A percentile compares a stretch with the other conserved stretches of the same genome.
These are phyloP conservation scores for Capricornis sumatraensis DNA, from an alignment of 2,113 vertebrate species.

Conservation along the genomic window DNA sequence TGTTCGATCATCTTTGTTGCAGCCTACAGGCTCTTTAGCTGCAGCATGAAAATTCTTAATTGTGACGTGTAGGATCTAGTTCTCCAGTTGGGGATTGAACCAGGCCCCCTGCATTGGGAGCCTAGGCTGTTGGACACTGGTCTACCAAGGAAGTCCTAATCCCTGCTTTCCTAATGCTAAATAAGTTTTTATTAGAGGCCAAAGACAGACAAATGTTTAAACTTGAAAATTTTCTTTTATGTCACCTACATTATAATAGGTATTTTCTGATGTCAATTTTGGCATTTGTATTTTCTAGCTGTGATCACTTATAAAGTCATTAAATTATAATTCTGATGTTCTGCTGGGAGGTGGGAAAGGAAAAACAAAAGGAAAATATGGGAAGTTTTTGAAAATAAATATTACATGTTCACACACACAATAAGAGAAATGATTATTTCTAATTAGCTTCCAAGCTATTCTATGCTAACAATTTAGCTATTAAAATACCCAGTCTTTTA, in stretches of 20 bases:
- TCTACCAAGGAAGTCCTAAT: neutral
- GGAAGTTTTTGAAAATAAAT: neutral
- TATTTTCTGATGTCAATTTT: neutral
- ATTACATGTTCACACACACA: neutral
- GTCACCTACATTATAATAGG: neutral
- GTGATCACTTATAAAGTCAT: neutral
- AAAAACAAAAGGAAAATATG: neutral
- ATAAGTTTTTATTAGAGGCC: neutral
- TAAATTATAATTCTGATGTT: neutral
- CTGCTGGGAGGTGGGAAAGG: neutral
- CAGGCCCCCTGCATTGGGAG: fast-evolving
- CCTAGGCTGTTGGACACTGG: neutral
- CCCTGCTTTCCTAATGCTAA: neutral
- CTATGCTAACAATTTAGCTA: neutral
- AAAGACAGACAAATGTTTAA: neutral
- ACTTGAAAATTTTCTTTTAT: neutral
- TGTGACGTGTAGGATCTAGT: neutral
- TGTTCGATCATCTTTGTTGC: neutral
- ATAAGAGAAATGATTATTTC: neutral
- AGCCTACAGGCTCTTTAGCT: neutral
- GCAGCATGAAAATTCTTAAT: neutral
- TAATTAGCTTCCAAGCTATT: neutral
- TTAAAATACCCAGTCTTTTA: neutral
- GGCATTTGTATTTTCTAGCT: neutral
- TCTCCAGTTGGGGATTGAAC: neutral